These are phyloP conservation scores for Leptopilina boulardi DNA, from an alignment of 1,140 invertebrate species.

Conservation along the genomic window DNA sequence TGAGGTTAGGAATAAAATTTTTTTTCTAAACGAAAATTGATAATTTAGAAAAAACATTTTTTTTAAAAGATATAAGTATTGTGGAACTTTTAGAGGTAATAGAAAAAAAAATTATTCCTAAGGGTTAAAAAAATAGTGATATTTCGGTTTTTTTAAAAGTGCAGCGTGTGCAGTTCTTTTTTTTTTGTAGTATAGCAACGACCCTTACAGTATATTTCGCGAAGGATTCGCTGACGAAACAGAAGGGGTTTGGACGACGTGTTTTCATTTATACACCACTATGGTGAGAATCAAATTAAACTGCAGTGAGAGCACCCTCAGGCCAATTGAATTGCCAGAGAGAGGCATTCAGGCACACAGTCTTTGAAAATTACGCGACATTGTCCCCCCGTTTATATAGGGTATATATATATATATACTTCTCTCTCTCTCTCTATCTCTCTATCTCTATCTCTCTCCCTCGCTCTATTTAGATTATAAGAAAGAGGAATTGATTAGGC, in stretches of 20 bases:
- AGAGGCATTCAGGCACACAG: conserved; percentile 35
- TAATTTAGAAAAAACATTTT: too few relatives aligned
- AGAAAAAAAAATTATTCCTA: too few relatives aligned
- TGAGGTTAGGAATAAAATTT: too few relatives aligned
- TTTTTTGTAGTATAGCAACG: not conserved
- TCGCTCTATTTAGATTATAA: not conserved
- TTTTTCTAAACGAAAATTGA: too few relatives aligned
- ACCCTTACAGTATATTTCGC: conserved; percentile 22
- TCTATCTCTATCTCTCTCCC: not conserved
- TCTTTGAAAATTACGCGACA: conserved; percentile 62
- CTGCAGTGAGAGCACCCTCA: conserved; percentile 49
- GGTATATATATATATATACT: too few relatives aligned
- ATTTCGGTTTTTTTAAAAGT: too few relatives aligned
- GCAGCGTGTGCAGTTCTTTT: too few relatives aligned
- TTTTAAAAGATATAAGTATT: too few relatives aligned
- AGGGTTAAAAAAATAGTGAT: too few relatives aligned
- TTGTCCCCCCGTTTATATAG: conserved; percentile 53
- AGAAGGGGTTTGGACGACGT: conserved; percentile 29
- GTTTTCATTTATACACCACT: conserved; percentile 36
- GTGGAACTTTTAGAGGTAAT: too few relatives aligned
- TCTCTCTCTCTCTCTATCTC: not conserved
- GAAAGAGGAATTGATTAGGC: conserved; percentile 2
- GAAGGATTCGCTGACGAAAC: conserved; percentile 37
- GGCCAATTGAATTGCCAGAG: conserved; percentile 56
- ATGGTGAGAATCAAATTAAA: conserved; percentile 51